Base-by-base conservation (phyloP, 2,888 invertebrate genomes). In the Zygaena filipendulae region DNA sequence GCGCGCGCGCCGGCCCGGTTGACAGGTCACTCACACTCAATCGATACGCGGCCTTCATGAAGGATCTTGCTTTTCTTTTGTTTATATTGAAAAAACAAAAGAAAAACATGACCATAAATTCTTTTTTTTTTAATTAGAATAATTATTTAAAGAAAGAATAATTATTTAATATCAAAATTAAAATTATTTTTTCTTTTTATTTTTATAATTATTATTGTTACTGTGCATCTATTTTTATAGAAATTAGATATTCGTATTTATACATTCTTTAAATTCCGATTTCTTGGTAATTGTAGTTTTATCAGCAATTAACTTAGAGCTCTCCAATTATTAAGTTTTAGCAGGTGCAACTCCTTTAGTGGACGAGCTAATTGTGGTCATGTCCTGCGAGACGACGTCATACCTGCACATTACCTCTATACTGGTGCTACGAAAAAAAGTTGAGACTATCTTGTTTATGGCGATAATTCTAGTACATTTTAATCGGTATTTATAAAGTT, bases 321-420 rank as follows among this genome's bases (percentile, higher is more conserved):
- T 32, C 27, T 29, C 27, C 36, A 60, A 60, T 59, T 62, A 67
- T 55, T 53, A 52, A 39, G 59, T 60, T 62, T 68, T 66, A 62
- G 60, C 74, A 75, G 74, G 64, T 74, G 72, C 59, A 61, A 47
- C 41, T 56, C 62, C 67, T 56, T 68, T 63, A 56, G 48, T 35
- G 56, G 60, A 49, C 51, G 42, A 56, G 54, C 54, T 66, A 62
- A 66, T 63, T 62, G 61, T 59, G 47, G 49, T 39, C 44, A 42
- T 48, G 44, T 54, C 38, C 45, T 42, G 40, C 38, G 32, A 38
- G 33, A 36, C 38, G 40, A 52, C 55, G 51, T 61, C 52, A 66
- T 59, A 57, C 59, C 52, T 59, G 56, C 52, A 57, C 55, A 62
- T 69, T 64, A 61, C 47, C n/a, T n/a, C n/a, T n/a, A n/a, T n/a